Evolutionary conservation across 2,113 vertebrate species (phyloP).

Genomic region (Halcyon senegalensis): DNA sequence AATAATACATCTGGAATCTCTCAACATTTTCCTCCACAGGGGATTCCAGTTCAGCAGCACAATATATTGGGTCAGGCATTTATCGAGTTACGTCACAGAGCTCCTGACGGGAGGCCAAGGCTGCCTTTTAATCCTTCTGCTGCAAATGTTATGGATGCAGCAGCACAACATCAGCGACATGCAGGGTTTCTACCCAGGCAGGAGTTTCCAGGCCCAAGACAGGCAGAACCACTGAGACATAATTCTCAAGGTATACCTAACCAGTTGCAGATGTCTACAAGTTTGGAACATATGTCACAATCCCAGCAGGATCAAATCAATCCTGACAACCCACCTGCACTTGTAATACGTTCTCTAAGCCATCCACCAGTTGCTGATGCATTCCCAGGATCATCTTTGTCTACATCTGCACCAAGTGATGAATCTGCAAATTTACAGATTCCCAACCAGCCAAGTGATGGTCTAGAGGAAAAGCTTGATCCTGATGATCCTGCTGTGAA

Average conservation of each 20-base stretch:
- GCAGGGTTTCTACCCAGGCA: slow-evolving; percentile 75
- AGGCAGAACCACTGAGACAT: slow-evolving; percentile 68
- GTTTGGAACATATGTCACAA: slow-evolving; percentile 81
- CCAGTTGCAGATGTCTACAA: slow-evolving; percentile 76
- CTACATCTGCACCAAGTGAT: slow-evolving; percentile 61
- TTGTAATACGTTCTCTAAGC: slow-evolving; percentile 82
- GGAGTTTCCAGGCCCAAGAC: slow-evolving; percentile 77
- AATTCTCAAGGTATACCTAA: slow-evolving; percentile 66
- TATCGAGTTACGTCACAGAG: slow-evolving; percentile 90
- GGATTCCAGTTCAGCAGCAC: slow-evolving; percentile 87
- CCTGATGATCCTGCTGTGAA: slow-evolving; percentile 92
- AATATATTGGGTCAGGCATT: slow-evolving; percentile 92
- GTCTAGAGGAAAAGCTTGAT: slow-evolving; percentile 91
- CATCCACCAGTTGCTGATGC: slow-evolving; percentile 81
- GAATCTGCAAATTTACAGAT: slow-evolving; percentile 65
- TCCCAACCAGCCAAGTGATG: slow-evolving; percentile 67
- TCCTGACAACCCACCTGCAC: slow-evolving; percentile 69
- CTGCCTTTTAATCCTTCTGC: slow-evolving; percentile 76
- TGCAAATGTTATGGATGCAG: slow-evolving; percentile 73
- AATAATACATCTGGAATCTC: slow-evolving; percentile 72
- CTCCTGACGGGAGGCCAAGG: slow-evolving; percentile 84
- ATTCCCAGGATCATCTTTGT: slow-evolving; percentile 76
- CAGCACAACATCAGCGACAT: slow-evolving; percentile 72
- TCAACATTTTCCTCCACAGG: slow-evolving; percentile 84
- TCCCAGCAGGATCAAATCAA: slow-evolving; percentile 75